Evolutionary conservation across 2,888 invertebrate genomes (phyloP).

Genomic region (Lithophane socia): DNA sequence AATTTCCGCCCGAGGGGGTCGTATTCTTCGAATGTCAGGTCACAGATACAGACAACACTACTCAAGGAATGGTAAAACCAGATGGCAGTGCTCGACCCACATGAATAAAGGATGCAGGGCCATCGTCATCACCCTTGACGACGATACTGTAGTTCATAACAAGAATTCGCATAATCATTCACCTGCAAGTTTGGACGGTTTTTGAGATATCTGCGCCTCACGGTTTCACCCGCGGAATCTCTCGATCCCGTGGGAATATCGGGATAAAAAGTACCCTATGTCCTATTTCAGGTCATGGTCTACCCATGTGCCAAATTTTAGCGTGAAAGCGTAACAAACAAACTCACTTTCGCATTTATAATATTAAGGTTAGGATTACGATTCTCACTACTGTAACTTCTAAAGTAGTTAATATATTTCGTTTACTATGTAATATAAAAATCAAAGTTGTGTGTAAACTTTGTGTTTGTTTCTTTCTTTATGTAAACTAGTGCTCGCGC

Average conservation of each 20-base stretch:
- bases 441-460: background rate
- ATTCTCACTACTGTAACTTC: background rate
- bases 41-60: constrained; percentile 72
- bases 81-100: constrained; percentile 73
- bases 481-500: too few relatives aligned
- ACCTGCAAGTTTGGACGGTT: background rate
- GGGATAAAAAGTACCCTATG: too few relatives aligned
- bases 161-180: constrained; percentile 69
- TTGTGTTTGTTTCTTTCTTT: background rate
- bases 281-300: too few relatives aligned
- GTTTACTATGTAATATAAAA: background rate
- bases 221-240: too few relatives aligned
- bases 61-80: constrained; percentile 53
- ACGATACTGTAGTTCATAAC: constrained; percentile 62
- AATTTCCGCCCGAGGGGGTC: constrained; percentile 23
- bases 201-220: too few relatives aligned
- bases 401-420: background rate
- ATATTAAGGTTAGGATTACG: too few relatives aligned
- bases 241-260: too few relatives aligned
- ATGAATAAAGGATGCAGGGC: constrained; percentile 69
- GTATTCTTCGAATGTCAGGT: constrained; percentile 50
- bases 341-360: too few relatives aligned
- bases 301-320: too few relatives aligned
- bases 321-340: too few relatives aligned
- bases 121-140: constrained; percentile 66